Percentiles rank a stretch among this genome's conserved stretches.
phyloP scores from a whole-genome alignment of 2,113 vertebrate genomes.

The Catharus minimus region DNA sequence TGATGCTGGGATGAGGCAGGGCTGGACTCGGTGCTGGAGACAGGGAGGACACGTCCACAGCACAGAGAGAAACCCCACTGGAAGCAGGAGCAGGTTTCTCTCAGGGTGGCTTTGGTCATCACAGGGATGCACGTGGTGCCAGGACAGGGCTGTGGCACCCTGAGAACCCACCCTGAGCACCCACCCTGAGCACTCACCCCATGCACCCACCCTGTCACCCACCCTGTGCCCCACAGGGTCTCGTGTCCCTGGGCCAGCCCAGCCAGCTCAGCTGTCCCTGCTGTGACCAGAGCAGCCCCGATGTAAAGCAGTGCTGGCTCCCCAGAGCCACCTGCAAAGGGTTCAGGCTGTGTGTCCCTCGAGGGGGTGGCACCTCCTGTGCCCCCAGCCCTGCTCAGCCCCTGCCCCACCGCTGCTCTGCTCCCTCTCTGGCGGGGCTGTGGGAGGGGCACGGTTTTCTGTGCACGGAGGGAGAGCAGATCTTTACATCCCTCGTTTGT shows the following conservation, averaged over 20 bases:
- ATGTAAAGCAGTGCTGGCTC: background rate
- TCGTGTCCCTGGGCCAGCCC: rapidly evolving
- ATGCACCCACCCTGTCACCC: background rate
- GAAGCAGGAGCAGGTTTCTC: background rate
- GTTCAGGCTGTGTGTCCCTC: background rate
- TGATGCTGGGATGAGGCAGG: constrained; percentile 7
- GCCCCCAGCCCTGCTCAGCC: background rate
- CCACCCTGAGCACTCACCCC: too few species aligned
- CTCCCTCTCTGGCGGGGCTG: background rate
- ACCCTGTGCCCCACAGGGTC: rapidly evolving
- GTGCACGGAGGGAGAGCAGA: rapidly evolving
- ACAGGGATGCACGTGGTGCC: rapidly evolving
- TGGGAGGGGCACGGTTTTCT: rapidly evolving
- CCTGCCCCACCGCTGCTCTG: rapidly evolving
- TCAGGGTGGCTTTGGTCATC: rapidly evolving
- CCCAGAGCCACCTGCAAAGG: background rate
- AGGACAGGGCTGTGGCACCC: background rate
- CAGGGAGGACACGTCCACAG: background rate
- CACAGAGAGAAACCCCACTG: background rate
- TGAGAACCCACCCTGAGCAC: background rate
- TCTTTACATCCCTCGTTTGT: background rate
- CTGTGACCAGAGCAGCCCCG: background rate
- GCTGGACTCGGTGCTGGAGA: background rate
- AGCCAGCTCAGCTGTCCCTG: rapidly evolving
- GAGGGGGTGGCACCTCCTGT: background rate